Percentiles rank a stretch among this genome's conserved stretches.
Evolutionary conservation across 2,888 invertebrate species (phyloP).

Genomic region (Galerucella nymphaeae): DNA sequence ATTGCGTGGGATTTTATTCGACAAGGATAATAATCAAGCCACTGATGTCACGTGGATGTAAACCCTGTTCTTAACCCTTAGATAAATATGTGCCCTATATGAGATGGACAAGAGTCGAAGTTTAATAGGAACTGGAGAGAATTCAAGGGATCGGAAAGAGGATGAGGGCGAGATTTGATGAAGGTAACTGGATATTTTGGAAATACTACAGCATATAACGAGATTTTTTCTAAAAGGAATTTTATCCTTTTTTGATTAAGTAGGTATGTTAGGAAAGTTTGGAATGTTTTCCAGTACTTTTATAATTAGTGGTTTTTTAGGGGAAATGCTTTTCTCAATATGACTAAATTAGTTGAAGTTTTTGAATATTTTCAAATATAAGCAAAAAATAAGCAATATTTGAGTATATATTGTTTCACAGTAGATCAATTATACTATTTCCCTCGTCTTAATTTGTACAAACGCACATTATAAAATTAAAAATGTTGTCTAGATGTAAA

Average conservation of each 20-base stretch:
- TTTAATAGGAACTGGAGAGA: conserved; percentile 40
- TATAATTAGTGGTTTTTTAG: background rate
- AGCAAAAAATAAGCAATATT: no score
- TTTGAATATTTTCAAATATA: no score
- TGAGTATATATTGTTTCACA: no score
- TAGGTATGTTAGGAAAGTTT: conserved; percentile 1
- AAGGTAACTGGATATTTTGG: conserved; percentile 33
- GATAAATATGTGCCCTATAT: conserved; percentile 43
- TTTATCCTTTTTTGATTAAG: conserved; percentile 12
- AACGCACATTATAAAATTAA: no score
- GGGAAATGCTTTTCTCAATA: background rate
- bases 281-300: background rate
- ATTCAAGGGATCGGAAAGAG: conserved; percentile 12
- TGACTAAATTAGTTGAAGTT: no score
- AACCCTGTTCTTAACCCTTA: conserved; percentile 26
- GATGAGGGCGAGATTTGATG: conserved; percentile 27
- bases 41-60: conserved; percentile 22
- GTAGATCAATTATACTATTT: no score
- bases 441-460: no score
- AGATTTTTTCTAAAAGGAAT: conserved; percentile 27
- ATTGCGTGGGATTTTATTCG: no score
- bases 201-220: conserved; percentile 31
- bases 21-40: background rate
- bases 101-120: conserved; percentile 41
- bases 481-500: no score